These are phyloP conservation scores for Mobula birostris DNA, from an alignment of 2,113 vertebrate genomes.

Conservation along the genomic window DNA sequence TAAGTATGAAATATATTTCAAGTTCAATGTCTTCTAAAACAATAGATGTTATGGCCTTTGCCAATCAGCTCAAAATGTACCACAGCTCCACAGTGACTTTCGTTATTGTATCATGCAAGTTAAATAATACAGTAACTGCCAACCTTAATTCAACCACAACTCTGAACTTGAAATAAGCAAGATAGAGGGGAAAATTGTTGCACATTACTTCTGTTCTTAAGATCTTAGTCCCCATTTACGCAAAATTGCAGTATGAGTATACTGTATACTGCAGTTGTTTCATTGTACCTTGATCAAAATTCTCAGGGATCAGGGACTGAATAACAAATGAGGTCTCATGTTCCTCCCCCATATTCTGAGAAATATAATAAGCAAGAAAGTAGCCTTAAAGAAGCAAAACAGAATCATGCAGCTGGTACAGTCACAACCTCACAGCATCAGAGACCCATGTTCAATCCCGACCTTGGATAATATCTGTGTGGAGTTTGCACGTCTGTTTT, in stretches of 20 bases:
- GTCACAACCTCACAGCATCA: no score
- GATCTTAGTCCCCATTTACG: not conserved
- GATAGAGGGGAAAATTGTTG: not conserved
- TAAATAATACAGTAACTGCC: not conserved
- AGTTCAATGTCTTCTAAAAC: not conserved
- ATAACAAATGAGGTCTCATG: not conserved
- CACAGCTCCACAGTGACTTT: not conserved
- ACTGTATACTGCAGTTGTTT: not conserved
- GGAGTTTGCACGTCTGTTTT: no score
- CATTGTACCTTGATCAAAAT: not conserved
- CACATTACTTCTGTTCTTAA: not conserved
- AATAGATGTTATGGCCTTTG: not conserved
- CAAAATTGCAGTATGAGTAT: no score
- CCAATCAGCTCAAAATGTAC: not conserved
- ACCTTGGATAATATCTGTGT: no score
- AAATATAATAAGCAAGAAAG: no score
- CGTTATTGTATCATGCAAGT: not conserved
- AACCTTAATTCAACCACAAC: not conserved
- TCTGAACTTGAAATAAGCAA: not conserved
- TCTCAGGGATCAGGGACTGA: not conserved
- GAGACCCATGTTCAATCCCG: no score
- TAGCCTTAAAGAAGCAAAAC: no score
- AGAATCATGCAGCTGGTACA: no score
- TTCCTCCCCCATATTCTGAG: not conserved
- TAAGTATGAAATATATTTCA: not conserved